phyloP scores from a whole-genome alignment of 2,888 invertebrate species.

The Nephrotoma guestfalica region DNA sequence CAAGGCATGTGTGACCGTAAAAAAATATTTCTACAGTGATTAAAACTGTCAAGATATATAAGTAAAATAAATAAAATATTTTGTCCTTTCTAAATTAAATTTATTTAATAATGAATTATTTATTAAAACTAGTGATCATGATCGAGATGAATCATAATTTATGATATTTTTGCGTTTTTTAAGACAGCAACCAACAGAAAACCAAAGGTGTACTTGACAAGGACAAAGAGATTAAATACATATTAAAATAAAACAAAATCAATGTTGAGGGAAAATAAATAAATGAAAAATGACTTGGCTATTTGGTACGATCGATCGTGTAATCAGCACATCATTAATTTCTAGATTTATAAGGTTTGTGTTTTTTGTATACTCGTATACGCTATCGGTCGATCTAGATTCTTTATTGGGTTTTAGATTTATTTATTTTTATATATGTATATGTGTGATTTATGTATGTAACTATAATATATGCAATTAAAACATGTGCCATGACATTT shows the following conservation, averaged over 20 bases:
- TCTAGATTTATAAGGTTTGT: not conserved
- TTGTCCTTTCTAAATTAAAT: not conserved
- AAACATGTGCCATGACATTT: not conserved
- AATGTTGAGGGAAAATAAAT: not conserved
- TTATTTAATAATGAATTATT: not conserved
- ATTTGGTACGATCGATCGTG: not conserved
- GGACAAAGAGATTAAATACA: not conserved
- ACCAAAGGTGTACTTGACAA: not conserved
- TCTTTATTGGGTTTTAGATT: not conserved
- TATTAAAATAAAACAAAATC: not conserved
- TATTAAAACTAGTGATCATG: not conserved
- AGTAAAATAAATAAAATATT: not conserved
- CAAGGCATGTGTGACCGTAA: not conserved
- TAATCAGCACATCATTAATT: not conserved
- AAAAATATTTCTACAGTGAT: not conserved
- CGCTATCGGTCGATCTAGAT: not conserved
- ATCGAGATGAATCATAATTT: not conserved
- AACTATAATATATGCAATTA: not conserved
- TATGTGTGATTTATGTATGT: not conserved
- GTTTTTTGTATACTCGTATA: not conserved
- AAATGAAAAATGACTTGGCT: not conserved
- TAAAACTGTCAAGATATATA: not conserved
- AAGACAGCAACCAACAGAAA: not conserved
- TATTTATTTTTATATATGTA: not conserved
- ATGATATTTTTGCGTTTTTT: not conserved